Conservation (phyloP, 2,888 invertebrate genomes). For the Cotesia congregata region DNA sequence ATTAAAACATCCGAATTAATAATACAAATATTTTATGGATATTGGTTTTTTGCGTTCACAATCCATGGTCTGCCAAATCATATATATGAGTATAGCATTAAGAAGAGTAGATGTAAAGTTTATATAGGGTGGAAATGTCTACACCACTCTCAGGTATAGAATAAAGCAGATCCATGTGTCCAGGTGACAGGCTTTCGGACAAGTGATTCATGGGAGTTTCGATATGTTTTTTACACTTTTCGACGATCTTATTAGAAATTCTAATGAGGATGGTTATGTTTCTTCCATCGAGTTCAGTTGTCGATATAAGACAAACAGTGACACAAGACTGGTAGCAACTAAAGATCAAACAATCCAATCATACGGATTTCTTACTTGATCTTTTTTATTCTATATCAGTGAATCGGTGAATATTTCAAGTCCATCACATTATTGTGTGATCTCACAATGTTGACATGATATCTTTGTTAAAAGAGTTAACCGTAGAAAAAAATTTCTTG, state of each 20-base stretch:
- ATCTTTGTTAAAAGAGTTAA: conserved; percentile 55
- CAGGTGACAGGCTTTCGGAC: conserved; percentile 62
- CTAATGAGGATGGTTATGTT: conserved; percentile 56
- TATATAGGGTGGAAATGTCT: conserved; percentile 43
- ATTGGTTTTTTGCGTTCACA: neutral
- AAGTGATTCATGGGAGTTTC: conserved; percentile 68
- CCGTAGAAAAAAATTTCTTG: neutral
- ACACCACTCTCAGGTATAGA: conserved; percentile 49
- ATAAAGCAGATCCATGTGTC: conserved; percentile 65
- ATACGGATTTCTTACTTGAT: conserved; percentile 45
- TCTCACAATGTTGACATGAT: conserved; percentile 55
- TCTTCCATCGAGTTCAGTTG: conserved; percentile 35
- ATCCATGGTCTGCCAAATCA: neutral
- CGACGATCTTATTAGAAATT: conserved; percentile 69
- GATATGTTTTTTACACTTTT: conserved; percentile 66
- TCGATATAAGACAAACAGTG: conserved; percentile 56
- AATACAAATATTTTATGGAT: neutral
- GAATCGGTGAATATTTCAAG: neutral
- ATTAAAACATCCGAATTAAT: neutral
- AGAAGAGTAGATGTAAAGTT: conserved; percentile 31
- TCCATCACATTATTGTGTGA: conserved; percentile 33
- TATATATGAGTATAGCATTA: neutral
- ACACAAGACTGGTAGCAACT: conserved; percentile 51
- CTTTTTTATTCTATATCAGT: conserved; percentile 30
- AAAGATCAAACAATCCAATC: conserved; percentile 45